phyloP scores from a whole-genome alignment of 2,888 invertebrate species.

The Plebejus argus region DNA sequence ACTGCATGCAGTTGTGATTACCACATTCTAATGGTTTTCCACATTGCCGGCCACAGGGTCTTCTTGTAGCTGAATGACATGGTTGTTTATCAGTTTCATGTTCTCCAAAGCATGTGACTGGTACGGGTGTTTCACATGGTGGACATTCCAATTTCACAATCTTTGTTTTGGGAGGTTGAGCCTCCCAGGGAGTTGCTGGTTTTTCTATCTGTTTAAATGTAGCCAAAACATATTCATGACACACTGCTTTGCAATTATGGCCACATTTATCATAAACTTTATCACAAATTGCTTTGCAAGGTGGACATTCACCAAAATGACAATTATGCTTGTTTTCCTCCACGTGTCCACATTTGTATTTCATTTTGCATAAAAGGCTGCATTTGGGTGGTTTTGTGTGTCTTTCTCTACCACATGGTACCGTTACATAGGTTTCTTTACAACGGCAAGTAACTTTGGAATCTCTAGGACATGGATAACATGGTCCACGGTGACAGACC shows the following conservation, averaged over 20 bases:
- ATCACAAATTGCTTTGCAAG: constrained; percentile 88
- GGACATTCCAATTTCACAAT: constrained; percentile 84
- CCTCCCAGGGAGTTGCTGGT: constrained; percentile 85
- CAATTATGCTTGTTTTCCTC: constrained; percentile 87
- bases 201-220: constrained; percentile 80
- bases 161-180: constrained; percentile 72
- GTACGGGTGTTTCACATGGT: constrained; percentile 85
- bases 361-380: constrained; percentile 85
- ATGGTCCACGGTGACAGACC: constrained; percentile 90
- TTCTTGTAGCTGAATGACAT: constrained; percentile 85
- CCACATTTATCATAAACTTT: constrained; percentile 79
- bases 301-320: constrained; percentile 91
- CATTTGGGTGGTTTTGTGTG: constrained; percentile 91
- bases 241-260: constrained; percentile 86
- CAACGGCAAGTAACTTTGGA: constrained; percentile 89
- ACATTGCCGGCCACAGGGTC: constrained; percentile 91
- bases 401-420: constrained; percentile 92
- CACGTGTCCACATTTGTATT: constrained; percentile 92
- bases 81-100: constrained; percentile 86
- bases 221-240: constrained; percentile 88
- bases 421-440: constrained; percentile 87
- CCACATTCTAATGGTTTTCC: constrained; percentile 86
- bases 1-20: constrained; percentile 86
- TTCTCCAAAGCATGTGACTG: constrained; percentile 86
- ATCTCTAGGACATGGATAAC: constrained; percentile 90